A percentile compares a stretch with the other conserved stretches of the same genome.
Conservation (phyloP, 2,888 invertebrate genomes). For the Microplitis manilae region DNA sequence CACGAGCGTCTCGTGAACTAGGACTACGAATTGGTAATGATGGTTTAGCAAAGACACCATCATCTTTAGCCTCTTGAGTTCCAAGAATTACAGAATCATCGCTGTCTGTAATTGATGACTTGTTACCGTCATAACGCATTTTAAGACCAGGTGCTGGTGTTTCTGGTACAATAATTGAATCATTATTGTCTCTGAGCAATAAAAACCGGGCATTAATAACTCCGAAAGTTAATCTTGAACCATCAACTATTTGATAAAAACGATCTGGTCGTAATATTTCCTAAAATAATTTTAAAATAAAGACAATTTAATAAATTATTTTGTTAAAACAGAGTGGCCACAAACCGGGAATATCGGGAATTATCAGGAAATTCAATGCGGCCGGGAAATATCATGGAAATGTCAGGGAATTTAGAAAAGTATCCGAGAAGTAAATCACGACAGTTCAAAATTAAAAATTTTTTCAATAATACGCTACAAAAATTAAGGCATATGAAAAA, state of each 20-base stretch:
- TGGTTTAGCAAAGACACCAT: conserved; percentile 39
- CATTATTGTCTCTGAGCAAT: conserved; percentile 14
- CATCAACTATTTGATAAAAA: conserved; percentile 63
- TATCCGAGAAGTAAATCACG: too few species aligned
- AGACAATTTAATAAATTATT: conserved; percentile 15
- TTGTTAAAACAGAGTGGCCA: neutral
- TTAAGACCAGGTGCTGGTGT: conserved; percentile 48
- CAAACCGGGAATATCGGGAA: too few species aligned
- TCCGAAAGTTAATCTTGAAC: conserved; percentile 61
- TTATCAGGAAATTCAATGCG: too few species aligned
- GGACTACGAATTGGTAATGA: conserved; percentile 15
- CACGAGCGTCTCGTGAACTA: neutral
- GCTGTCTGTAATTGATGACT: conserved; percentile 26
- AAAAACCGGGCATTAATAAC: conserved; percentile 50
- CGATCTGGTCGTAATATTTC: conserved; percentile 57
- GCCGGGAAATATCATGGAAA: too few species aligned
- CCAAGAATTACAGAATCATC: conserved; percentile 48
- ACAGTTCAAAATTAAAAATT: too few species aligned
- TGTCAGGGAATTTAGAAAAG: too few species aligned
- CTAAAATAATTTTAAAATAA: conserved; percentile 53
- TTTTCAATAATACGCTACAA: too few species aligned
- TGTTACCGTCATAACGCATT: conserved; percentile 2
- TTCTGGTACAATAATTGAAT: conserved; percentile 45
- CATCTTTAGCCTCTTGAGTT: conserved; percentile 39
- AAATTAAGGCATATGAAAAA: too few species aligned